A percentile compares a stretch with the other conserved stretches of the same genome.
phyloP scores from a whole-genome alignment of 2,888 invertebrate genomes.

The Lumbricus terrestris region DNA sequence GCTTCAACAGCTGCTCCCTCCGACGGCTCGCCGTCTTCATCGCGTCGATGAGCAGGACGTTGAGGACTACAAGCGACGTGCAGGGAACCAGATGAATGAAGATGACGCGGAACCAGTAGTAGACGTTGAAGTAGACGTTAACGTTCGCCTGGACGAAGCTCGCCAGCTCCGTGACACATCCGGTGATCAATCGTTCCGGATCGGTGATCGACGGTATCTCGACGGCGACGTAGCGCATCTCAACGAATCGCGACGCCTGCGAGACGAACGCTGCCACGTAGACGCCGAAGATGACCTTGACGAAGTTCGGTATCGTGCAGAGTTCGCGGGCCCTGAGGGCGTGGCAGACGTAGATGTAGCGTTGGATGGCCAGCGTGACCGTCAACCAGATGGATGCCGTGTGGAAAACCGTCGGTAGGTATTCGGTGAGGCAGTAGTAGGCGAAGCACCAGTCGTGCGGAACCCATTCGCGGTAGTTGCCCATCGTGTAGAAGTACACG shows the following conservation, averaged over 20 bases:
- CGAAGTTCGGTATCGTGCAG: constrained; percentile 67
- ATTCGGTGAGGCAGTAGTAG: constrained; percentile 62
- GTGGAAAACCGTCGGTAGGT: constrained; percentile 52
- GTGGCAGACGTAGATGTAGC: constrained; percentile 93
- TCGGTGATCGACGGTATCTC: constrained; percentile 64
- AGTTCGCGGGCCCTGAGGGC: constrained; percentile 79
- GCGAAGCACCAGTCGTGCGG: constrained; percentile 75
- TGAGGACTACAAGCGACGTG: constrained; percentile 81
- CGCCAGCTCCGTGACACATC: neutral
- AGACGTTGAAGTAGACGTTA: constrained; percentile 66
- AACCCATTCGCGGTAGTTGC: constrained; percentile 79
- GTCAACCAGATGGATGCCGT: constrained; percentile 35
- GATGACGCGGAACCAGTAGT: constrained; percentile 77
- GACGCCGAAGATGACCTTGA: constrained; percentile 77
- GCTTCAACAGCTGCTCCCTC: constrained; percentile 75
- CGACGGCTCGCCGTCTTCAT: constrained; percentile 79
- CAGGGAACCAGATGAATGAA: constrained; percentile 91
- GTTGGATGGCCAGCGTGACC: constrained; percentile 63
- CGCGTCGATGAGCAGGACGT: constrained; percentile 80
- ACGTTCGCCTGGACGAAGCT: neutral
- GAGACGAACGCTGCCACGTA: constrained; percentile 66
- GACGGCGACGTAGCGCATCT: constrained; percentile 20
- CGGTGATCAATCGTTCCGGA: neutral
- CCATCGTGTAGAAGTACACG: constrained; percentile 86
- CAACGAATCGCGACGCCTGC: constrained; percentile 30